phyloP scores from a whole-genome alignment of 2,888 invertebrate genomes.

The Andrena haemorrhoa region DNA sequence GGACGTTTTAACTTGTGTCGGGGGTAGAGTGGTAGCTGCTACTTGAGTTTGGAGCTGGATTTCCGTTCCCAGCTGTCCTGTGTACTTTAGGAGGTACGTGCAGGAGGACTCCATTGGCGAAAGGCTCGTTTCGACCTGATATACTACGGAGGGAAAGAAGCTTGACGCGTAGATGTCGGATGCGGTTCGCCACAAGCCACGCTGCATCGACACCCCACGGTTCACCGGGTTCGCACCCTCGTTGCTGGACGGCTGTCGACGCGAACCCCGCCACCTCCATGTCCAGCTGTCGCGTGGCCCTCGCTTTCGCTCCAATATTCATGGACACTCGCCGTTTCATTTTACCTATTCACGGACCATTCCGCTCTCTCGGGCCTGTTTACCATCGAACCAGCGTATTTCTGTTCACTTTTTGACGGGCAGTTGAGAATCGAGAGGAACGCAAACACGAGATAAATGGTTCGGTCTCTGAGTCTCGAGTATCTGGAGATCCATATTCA shows the following conservation, averaged over 20 bases:
- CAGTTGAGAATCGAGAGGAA: not conserved
- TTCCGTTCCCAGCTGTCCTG: not conserved
- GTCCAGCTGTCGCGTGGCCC: constrained; percentile 75
- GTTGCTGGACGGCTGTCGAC: constrained; percentile 76
- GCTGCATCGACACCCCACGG: constrained; percentile 75
- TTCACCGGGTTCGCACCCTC: constrained; percentile 81
- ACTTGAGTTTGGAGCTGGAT: not conserved
- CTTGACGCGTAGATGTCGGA: constrained; percentile 77
- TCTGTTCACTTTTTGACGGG: not conserved
- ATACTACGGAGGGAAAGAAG: constrained; percentile 50
- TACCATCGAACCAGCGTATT: constrained; percentile 24
- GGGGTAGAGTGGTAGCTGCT: not conserved
- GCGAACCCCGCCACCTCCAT: constrained; percentile 69
- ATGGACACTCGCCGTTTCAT: constrained; percentile 48
- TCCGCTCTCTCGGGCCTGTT: constrained; percentile 37
- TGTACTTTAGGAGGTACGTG: no score
- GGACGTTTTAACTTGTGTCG: not conserved
- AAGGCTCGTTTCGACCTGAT: not conserved
- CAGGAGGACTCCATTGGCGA: constrained; percentile 40
- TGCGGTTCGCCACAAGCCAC: constrained; percentile 80
- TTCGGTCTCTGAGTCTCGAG: not conserved
- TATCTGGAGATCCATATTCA: not conserved
- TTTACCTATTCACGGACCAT: constrained; percentile 29
- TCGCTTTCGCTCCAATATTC: constrained; percentile 31
- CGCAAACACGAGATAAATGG: not conserved